Evolutionary conservation across 2,888 invertebrate species (phyloP).

Genomic region (Troides helena): DNA sequence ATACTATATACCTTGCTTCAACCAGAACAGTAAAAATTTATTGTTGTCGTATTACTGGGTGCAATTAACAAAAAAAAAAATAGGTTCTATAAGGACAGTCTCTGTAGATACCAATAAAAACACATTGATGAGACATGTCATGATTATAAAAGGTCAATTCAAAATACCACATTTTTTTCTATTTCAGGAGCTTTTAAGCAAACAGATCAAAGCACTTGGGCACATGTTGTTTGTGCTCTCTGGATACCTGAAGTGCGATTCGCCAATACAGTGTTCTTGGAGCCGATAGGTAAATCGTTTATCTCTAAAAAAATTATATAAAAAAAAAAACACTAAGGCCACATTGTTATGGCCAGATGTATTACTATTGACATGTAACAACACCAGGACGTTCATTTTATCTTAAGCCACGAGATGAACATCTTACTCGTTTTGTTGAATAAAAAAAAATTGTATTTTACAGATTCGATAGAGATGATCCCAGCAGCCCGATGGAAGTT

Average conservation of each 20-base stretch:
- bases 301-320: too few relatives aligned
- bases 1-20: not conserved
- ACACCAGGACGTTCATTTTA: too few relatives aligned
- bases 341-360: too few relatives aligned
- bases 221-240: constrained; percentile 98
- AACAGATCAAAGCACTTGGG: constrained; percentile 97
- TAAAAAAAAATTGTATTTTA: not conserved
- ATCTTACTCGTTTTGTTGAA: too few relatives aligned
- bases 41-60: too few relatives aligned
- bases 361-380: too few relatives aligned
- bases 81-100: too few relatives aligned
- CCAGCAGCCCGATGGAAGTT: constrained; percentile 97
- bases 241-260: constrained; percentile 99
- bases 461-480: constrained; percentile 96
- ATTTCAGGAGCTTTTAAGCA: constrained; percentile 95
- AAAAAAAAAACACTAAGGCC: too few relatives aligned
- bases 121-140: not conserved
- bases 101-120: too few relatives aligned
- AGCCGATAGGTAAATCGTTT: constrained; percentile 88
- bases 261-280: constrained; percentile 98
- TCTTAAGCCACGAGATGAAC: too few relatives aligned
- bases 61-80: too few relatives aligned
- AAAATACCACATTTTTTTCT: not conserved
- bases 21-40: too few relatives aligned
- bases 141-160: not conserved